Base-by-base conservation (phyloP, 2,113 vertebrate genomes). In the Xenopus borealis region DNA sequence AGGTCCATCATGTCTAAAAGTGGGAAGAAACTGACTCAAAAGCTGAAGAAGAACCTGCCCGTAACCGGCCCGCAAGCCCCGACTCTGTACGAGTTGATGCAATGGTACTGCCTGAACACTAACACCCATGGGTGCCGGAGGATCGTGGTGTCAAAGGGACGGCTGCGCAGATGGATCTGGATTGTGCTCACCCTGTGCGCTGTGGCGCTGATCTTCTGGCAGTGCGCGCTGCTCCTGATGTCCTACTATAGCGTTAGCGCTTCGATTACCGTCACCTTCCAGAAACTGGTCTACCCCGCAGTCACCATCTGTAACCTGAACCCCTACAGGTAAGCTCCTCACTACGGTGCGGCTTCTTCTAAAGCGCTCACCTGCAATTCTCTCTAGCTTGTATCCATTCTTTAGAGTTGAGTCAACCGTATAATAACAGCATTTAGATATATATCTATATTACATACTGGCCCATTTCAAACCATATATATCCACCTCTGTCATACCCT, bases 291-390 rank as follows among this genome's bases (percentile, higher is more conserved):
- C 0, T 93, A 93, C 59, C 92, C 92, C 0, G 90, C 92, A 0
- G 86, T 93, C 82, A 93, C 92, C 78, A 86, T 93, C 81, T 93
- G 92, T 85, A 93, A 92, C 69, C 91, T 91, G 83, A 93, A 93
- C 82, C 92, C 92, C 14, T 93, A 92, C 86, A 93, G 89, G 92
- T 93, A 6, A 7, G 33, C 33, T 40, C 33, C 33, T 40, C 33
- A 7, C 33, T 40, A 9, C 33, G 6, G 5, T 40, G 5, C 8
- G 33, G 33, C 33, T 40, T 27, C 23, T 27, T 27, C 23, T 27
- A 27, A 27, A 27, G 23, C 23, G 23, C 23, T 27, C 23, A 27
- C 33, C 33, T 7, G 33, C 8, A 40, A 40, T 40, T 40, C 33
- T 40, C 33, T 40, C 33, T 40, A 27, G 23, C 23, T 27, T 27